Base-by-base conservation (phyloP, 1,140 invertebrate genomes). In the Anastrepha obliqua region DNA sequence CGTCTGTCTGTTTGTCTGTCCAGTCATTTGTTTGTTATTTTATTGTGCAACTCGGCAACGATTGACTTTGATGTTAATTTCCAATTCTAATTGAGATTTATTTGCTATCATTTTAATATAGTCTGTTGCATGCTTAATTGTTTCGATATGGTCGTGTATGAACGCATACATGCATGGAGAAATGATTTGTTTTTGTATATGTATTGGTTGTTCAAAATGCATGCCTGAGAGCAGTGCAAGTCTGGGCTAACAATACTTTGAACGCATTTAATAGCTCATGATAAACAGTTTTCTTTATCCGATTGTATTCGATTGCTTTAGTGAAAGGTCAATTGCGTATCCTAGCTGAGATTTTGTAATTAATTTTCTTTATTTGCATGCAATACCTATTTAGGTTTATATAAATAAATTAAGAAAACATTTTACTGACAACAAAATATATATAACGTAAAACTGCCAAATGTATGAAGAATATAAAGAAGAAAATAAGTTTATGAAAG, bases 71-170 rank as follows among this genome's bases (percentile, higher is more conserved):
- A 44, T 74, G 42, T 47, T 74, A 74, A 74, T 74, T 47, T 74
- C 67, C 39, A 44, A 74, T 47, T 74, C 42, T 74, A 74, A 74
- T 74, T 74, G 67, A 74, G 67, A 74, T 74, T 74, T 74, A 74
- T 74, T 74, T 74, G 67, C 67, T 74, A 74, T 74, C 42, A 74
- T 44, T n/a, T 44, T 74, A 74, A 74, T 47, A n/a, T 7, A 44
- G 39, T 74, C 17, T 39, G 17, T 47, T 29, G 29, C 29, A 29
- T 29, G 29, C 29, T 4, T 42, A 67, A 42, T 67, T 67, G 64
- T 39, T 67, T 67, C 29, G 64, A 20, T 44, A 70, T 44, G 42
- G 11, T 15, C 67, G n/a, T n/a, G n/a, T n/a, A n/a, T n/a, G n/a
- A n/a, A n/a, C n/a, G 13, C 29, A 74, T 3, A 47, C 42, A 74